These are phyloP conservation scores for Erythrocercus mccallii DNA, from an alignment of 2,113 vertebrate genomes.

Conservation along the genomic window DNA sequence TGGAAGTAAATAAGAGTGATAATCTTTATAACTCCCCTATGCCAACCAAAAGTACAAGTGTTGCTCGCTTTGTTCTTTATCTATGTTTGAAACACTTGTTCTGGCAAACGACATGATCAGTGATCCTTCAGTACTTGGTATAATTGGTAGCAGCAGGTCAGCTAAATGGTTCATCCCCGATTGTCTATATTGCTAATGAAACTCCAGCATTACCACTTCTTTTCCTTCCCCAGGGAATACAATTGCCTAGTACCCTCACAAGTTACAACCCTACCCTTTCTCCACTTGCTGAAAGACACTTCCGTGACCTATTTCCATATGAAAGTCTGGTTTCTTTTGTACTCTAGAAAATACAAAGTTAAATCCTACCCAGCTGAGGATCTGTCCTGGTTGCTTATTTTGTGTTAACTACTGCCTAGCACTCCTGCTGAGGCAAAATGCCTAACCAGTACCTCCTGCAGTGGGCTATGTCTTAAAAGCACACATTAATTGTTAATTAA, in stretches of 20 bases:
- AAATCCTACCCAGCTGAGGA: slow-evolving; percentile 15
- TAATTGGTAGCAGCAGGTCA: not conserved
- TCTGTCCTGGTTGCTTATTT: not conserved
- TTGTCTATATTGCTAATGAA: not conserved
- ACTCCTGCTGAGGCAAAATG: slow-evolving; percentile 38
- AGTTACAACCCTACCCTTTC: not conserved
- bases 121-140: not conserved
- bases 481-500: slow-evolving; percentile 54
- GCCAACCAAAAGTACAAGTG: not conserved
- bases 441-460: slow-evolving; percentile 20
- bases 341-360: not conserved
- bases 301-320: not conserved
- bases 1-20: not conserved
- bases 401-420: slow-evolving; percentile 26
- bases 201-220: not conserved
- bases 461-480: slow-evolving; percentile 46
- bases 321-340: slow-evolving; percentile 18
- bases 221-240: not conserved
- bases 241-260: not conserved
- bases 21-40: not conserved
- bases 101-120: not conserved
- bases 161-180: not conserved
- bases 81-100: not conserved
- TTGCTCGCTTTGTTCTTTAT: not conserved
- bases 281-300: not conserved